Evolutionary conservation across 1,140 invertebrate species (phyloP), one percentile per base, ranked within the genome.

Genomic region (Tetragnatha versicolor): DNA sequence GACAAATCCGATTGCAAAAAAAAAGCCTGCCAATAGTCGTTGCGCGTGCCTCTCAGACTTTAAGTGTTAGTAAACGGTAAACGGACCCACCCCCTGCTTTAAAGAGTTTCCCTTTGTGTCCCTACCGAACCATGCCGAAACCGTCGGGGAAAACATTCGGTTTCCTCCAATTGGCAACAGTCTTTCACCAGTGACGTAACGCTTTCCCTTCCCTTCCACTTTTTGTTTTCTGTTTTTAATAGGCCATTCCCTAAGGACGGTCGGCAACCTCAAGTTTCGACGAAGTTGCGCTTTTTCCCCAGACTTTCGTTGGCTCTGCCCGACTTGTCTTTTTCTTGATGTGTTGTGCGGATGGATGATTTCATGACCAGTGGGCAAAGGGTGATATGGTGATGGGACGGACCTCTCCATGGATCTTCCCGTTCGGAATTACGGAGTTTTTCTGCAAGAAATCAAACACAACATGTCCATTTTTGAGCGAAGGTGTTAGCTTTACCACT

Each of bases 81-180:
- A 45, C 39, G n/a, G 60, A 33, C 60, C 73, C 73, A 77, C 45
- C 73, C 73, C 73, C 73, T 39, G 31, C 31, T 77, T 75, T 63
- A 65, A 77, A 42, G 25, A 66, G 29, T 77, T 65, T 77, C 42
- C 47, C 73, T 77, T 65, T 66, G 73, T 66, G 39, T 61, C 58
- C 61, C 47, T 77, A 49, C 60, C 73, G 73, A 77, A 77, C 73
- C 73, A 66, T 77, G 47, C 47, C 25, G 35, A 55, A 53, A 47
- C 61, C 49, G 45, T 39, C 31, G 37, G 73, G 60, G 61, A 77
- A 77, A 77, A 66, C 42, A 65, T 65, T 65, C 14, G 31, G 42
- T 77, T 77, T 77, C 73, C 73, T 77, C 73, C 73, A 77, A 77
- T 70, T 77, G 73, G 73, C 73, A 77, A 77, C 73, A 47, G 60